A percentile compares a stretch with the other conserved stretches of the same genome.
These are phyloP conservation scores for Biston stratarius DNA, from an alignment of 2,888 invertebrate species.

Conservation along the genomic window DNA sequence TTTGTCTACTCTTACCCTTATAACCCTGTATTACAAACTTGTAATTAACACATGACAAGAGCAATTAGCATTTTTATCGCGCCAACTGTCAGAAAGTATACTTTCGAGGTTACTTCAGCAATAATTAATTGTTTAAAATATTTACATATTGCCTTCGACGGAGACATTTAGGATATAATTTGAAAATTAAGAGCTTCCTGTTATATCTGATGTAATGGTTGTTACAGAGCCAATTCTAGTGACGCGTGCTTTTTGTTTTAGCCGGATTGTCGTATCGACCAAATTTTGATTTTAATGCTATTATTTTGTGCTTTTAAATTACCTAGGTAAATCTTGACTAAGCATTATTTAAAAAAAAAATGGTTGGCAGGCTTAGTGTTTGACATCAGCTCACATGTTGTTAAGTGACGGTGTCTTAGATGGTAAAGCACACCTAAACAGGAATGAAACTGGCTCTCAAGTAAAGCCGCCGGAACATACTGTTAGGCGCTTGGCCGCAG, in stretches of 20 bases:
- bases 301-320: too few relatives aligned
- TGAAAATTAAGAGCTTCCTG: constrained; percentile 23
- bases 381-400: too few relatives aligned
- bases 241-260: not conserved
- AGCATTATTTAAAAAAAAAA: too few relatives aligned
- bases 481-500: too few relatives aligned
- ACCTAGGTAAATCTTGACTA: too few relatives aligned
- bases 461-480: too few relatives aligned
- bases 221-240: constrained; percentile 4
- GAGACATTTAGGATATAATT: constrained; percentile 8
- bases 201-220: constrained; percentile 12
- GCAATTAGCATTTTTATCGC: constrained; percentile 17
- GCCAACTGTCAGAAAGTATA: constrained; percentile 5
- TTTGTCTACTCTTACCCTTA: too few relatives aligned
- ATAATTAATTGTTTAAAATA: constrained; percentile 11
- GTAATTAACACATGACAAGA: not conserved
- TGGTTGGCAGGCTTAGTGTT: too few relatives aligned
- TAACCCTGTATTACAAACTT: not conserved
- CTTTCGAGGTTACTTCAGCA: constrained; percentile 16
- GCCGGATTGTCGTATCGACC: not conserved
- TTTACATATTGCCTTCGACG: constrained; percentile 9
- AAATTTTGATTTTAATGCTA: not conserved
- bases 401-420: too few relatives aligned
- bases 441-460: too few relatives aligned
- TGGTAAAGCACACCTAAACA: too few relatives aligned